phyloP scores from a whole-genome alignment of 2,888 invertebrate genomes.

The Eupithecia subfuscata region DNA sequence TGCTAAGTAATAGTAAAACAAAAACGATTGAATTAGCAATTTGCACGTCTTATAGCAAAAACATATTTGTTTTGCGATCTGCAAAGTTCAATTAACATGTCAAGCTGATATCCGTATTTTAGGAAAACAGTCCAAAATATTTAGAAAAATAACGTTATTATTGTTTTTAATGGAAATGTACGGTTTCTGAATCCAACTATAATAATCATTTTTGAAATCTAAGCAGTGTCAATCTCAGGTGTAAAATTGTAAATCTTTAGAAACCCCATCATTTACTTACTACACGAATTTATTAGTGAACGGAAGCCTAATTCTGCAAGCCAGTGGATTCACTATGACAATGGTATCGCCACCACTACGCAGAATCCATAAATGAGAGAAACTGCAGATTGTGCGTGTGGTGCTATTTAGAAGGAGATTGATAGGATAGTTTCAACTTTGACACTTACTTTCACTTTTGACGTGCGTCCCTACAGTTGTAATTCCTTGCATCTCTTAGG shows the following conservation, averaged over 20 bases:
- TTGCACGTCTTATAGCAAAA: background rate
- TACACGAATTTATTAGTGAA: background rate
- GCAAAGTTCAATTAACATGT: background rate
- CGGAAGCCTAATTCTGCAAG: too few relatives aligned
- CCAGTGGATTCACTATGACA: too few relatives aligned
- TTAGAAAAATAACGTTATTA: background rate
- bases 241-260: background rate
- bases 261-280: background rate
- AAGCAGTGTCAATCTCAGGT: background rate
- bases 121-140: background rate
- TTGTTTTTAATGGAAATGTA: background rate
- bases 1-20: background rate
- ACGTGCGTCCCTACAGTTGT: too few relatives aligned
- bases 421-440: too few relatives aligned
- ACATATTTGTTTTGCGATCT: background rate
- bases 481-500: too few relatives aligned
- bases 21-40: background rate
- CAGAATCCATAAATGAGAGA: too few relatives aligned
- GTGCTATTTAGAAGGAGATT: too few relatives aligned
- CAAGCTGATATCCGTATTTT: background rate
- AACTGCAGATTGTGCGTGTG: too few relatives aligned
- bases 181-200: background rate
- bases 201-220: background rate
- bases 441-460: too few relatives aligned
- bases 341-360: too few relatives aligned